Evolutionary conservation across 2,113 vertebrate species (phyloP), one percentile per base, ranked within the genome.

Genomic region (Melozone crissalis): DNA sequence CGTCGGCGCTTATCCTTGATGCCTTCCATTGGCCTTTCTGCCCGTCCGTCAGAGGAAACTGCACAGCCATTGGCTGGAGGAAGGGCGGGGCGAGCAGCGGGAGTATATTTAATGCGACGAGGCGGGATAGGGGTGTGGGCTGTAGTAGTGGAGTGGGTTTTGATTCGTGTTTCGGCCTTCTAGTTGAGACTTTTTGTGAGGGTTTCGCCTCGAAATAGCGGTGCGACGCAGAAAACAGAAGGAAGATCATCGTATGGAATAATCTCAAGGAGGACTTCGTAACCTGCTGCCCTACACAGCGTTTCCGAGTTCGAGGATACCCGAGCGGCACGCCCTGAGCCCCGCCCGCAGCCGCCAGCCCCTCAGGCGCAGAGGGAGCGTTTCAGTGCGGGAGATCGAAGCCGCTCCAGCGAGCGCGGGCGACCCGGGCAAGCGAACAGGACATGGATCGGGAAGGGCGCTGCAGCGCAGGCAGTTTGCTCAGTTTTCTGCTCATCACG

Each of bases 121-220:
- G 7, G 19, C 3, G 3, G 6, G 5, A 6, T 0, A 1, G 4
- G 18, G 0, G 3, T 2, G 0, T 0, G 7, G 19, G 24, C 4
- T 6, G 31, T 11, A 1, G 7, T 1, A 1, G 10, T 0, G 4
- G 10, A 1, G 12, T 1, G 17, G 2, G 3, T 2, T 3, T 0
- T 0, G 2, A 4, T 4, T 1, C 0, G 2, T 0, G 1, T 4
- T 0, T 10, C 5, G 10, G 0, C 2, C 1, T 18, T 2, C 6
- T 5, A 0, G 35, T 8, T 3, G 5, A 6, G 16, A 1, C 2
- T 15, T 51, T 51, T 0, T 6, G 2, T 7, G 16, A 8, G 11
- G 21, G 0, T 7, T 49, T 39, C 5, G 5, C 37, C 18, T 33
- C 13, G 8, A 35, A 22, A 6, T 13, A 10, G 4, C 20, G 3